Evolutionary conservation across 1,140 invertebrate species (phyloP), one percentile per base, ranked within the genome.

Genomic region (Ceratitis capitata): DNA sequence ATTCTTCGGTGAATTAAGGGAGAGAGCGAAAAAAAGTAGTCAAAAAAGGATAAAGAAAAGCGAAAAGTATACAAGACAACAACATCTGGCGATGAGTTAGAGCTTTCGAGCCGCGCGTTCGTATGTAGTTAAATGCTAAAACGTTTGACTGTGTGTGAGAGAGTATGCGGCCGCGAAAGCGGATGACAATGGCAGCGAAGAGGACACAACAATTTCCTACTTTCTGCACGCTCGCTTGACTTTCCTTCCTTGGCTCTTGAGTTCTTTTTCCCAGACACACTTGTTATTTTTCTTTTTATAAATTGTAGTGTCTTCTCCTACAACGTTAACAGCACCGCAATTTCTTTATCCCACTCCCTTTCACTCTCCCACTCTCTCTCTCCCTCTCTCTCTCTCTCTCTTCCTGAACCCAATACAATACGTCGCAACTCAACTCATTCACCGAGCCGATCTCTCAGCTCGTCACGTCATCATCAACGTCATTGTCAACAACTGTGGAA

Each of bases 401-500:
- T n/a, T n/a, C n/a, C n/a, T n/a, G n/a, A n/a, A n/a, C n/a, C n/a
- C n/a, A n/a, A n/a, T n/a, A n/a, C n/a, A n/a, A n/a, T n/a, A 12
- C 58, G 5, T 12, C 29, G 5, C 58, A 64, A 29, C 23, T 14
- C 29, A 29, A 45, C 39, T 78, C 16, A 78, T 23, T 42, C 42
- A 23, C 69, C 23, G 19, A 47, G 69, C 61, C 39, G 19, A 12
- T 19, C 69, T 45, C 69, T 78, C 69, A 45, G 23, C 42, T 78
- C 39, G 69, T n/a, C 69, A 53, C 82, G 82, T 83, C 82, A 49
- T 83, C 82, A 83, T 83, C 49, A 83, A 51, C 82, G 49, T 51
- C 82, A 83, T 51, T 51, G 69, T 53, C 49, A 83, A 83, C 82
- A 83, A 83, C 82, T 83, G 82, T 51, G 49, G 82, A 83, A 83